Conservation (phyloP, 1,140 invertebrate species). For the Epicauta chinensis region DNA sequence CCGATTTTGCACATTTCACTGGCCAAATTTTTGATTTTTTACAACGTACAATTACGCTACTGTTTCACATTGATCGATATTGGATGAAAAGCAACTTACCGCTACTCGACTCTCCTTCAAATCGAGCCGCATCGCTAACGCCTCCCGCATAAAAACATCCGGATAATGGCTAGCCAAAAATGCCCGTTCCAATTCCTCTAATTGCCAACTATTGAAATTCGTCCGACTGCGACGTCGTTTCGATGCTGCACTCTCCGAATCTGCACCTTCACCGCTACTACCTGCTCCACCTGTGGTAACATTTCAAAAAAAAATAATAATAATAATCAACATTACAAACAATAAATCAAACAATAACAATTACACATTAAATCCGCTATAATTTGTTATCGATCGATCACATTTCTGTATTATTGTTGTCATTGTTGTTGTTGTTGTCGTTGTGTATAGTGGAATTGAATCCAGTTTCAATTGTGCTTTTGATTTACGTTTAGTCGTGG, state of each 20-base stretch:
- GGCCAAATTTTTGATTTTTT: too few relatives aligned
- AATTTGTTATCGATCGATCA: not conserved
- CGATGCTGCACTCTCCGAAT: conserved; percentile 58
- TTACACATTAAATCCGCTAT: too few relatives aligned
- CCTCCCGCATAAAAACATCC: conserved; percentile 97
- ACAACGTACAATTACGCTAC: too few relatives aligned
- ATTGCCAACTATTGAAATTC: conserved; percentile 98
- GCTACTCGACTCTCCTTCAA: conserved; percentile 97
- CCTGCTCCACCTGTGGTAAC: conserved; percentile 41
- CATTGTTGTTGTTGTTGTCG: not conserved
- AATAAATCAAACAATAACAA: too few relatives aligned
- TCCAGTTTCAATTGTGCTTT: conserved; percentile 12
- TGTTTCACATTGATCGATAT: too few relatives aligned
- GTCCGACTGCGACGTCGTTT: conserved; percentile 88
- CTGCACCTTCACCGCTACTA: conserved; percentile 52
- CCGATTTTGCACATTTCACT: too few relatives aligned
- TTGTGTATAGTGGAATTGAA: not conserved
- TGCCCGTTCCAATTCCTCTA: conserved; percentile 95
- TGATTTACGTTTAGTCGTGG: conserved; percentile 1
- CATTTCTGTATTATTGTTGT: conserved; percentile 4
- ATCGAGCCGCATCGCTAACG: conserved; percentile 89
- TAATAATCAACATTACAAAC: too few relatives aligned
- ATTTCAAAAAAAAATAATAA: too few relatives aligned
- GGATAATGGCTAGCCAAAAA: conserved; percentile 97
- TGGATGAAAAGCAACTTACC: conserved; percentile 63